Evolutionary conservation across 2,113 vertebrate species (phyloP).

Genomic region (Engraulis encrasicolus): DNA sequence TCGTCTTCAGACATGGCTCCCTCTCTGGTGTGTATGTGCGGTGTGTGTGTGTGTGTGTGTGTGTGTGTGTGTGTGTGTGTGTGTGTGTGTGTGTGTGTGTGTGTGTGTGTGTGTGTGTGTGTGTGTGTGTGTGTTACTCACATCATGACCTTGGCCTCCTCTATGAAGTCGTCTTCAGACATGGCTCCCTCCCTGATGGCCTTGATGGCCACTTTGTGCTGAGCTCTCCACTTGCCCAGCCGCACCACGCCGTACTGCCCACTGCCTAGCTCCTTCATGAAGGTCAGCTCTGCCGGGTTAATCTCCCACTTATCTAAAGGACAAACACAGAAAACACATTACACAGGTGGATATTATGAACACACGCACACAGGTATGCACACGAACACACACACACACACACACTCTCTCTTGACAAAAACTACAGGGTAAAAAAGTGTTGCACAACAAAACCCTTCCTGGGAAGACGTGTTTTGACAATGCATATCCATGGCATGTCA

Average conservation of each 20-base stretch:
- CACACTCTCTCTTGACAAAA: not conserved
- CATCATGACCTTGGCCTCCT: constrained; percentile 87
- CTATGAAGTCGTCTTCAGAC: not conserved
- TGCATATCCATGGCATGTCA: too few relatives aligned
- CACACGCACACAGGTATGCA: constrained; percentile 10
- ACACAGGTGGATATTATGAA: too few relatives aligned
- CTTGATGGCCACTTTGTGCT: constrained; percentile 87
- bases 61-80: constrained; percentile 66
- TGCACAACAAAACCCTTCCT: not conserved
- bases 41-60: too few relatives aligned
- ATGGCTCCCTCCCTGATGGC: not conserved
- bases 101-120: constrained; percentile 30
- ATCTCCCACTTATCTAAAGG: constrained; percentile 91
- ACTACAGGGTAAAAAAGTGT: too few relatives aligned
- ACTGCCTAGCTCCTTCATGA: constrained; percentile 92
- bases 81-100: constrained; percentile 48
- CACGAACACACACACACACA: constrained; percentile 23
- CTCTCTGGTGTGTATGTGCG: too few relatives aligned
- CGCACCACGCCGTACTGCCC: constrained; percentile 90
- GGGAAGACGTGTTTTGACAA: too few relatives aligned
- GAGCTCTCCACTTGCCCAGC: constrained; percentile 89
- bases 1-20: too few relatives aligned
- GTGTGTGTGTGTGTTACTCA: constrained; percentile 56
- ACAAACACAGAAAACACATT: not conserved
- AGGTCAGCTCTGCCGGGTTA: constrained; percentile 88